Evolutionary conservation across 2,113 vertebrate species (phyloP).

Genomic region (Mandrillus leucophaeus): DNA sequence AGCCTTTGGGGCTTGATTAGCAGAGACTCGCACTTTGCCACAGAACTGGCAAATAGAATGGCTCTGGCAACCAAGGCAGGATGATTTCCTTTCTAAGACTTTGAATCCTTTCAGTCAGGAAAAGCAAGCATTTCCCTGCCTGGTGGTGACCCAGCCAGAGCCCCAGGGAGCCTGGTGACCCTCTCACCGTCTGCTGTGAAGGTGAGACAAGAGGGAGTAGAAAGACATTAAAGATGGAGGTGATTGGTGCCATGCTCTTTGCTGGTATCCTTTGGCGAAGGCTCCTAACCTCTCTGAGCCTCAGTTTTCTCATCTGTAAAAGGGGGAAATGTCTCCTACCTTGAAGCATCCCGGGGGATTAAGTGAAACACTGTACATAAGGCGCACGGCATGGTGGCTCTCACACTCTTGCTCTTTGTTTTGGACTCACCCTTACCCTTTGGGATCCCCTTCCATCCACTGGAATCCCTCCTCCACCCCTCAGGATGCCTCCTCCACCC

Average conservation of each 20-base stretch:
- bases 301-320: background rate
- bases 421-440: background rate
- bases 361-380: background rate
- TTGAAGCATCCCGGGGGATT: background rate
- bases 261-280: background rate
- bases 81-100: background rate
- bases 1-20: background rate
- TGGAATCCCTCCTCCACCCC: background rate
- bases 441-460: no score
- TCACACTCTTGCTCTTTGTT: accelerated
- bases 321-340: background rate
- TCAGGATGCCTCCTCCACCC: no score
- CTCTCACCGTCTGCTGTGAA: background rate
- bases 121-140: background rate
- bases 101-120: background rate
- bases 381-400: accelerated
- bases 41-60: background rate
- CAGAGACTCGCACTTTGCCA: background rate
- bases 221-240: background rate
- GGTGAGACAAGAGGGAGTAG: background rate
- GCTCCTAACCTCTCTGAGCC: background rate
- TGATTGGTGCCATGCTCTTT: background rate
- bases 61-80: background rate
- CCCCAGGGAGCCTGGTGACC: background rate
- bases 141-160: background rate